phyloP scores from a whole-genome alignment of 2,113 vertebrate genomes.

The Sinocyclocheilus rhinocerous region DNA sequence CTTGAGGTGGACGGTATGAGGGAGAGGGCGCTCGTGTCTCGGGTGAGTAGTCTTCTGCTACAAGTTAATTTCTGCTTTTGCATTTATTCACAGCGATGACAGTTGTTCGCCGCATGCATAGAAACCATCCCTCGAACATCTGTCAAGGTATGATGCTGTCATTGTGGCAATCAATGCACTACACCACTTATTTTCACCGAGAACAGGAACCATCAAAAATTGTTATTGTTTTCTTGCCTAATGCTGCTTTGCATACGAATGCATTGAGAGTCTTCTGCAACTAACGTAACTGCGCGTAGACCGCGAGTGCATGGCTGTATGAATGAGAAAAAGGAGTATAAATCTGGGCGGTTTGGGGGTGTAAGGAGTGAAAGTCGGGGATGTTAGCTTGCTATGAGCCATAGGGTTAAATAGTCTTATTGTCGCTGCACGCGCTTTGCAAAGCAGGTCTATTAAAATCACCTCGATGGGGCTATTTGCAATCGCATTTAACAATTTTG shows the following conservation, averaged over 20 bases:
- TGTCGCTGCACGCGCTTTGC: not conserved
- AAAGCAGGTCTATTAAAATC: not conserved
- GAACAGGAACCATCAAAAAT: conserved; percentile 38
- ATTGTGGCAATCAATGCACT: not conserved
- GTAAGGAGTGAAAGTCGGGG: conserved; percentile 67
- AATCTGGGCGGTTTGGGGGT: conserved; percentile 65
- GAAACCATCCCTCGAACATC: conserved; percentile 54
- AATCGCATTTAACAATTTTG: not conserved
- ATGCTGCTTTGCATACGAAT: conserved; percentile 24
- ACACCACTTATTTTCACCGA: conserved; percentile 11
- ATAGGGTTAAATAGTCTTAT: not conserved
- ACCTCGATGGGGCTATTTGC: not conserved
- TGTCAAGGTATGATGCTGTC: conserved; percentile 51
- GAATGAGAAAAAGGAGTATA: conserved; percentile 21
- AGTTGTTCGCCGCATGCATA: conserved; percentile 41
- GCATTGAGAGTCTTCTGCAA: not conserved
- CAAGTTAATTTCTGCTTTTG: conserved; percentile 55
- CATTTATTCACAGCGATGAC: conserved; percentile 58
- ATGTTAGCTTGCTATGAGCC: conserved; percentile 28
- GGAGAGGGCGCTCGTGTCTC: conserved; percentile 72
- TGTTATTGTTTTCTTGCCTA: conserved; percentile 23
- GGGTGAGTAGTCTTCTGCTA: conserved; percentile 67
- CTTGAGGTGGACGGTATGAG: conserved; percentile 68
- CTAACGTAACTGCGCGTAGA: not conserved
- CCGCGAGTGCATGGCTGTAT: conserved; percentile 21